Conservation (phyloP, 2,797 vertebrate genomes). For the Chromobotia macracanthus region DNA sequence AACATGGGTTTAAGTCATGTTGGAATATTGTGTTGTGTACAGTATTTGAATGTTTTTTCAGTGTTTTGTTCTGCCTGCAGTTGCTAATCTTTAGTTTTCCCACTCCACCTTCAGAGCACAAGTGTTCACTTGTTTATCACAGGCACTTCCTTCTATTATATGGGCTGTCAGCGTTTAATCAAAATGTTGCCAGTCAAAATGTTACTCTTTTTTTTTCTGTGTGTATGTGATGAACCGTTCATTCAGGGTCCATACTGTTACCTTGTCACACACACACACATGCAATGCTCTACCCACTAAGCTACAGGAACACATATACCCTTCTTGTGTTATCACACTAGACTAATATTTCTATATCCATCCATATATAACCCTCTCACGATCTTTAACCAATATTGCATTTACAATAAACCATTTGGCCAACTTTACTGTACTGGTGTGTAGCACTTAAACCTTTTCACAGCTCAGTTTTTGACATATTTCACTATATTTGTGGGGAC, state of each 20-base stretch:
- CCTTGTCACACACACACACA: not conserved
- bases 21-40: not conserved
- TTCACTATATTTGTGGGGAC: too few species aligned
- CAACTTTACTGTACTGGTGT: too few species aligned
- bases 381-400: too few species aligned
- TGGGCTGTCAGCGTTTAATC: slow-evolving; percentile 3
- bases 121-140: slow-evolving; percentile 11
- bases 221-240: not conserved
- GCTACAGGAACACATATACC: too few species aligned
- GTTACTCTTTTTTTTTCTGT: not conserved
- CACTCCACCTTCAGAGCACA: not conserved
- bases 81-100: slow-evolving; percentile 19
- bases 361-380: too few species aligned
- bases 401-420: too few species aligned
- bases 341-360: too few species aligned
- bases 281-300: too few species aligned
- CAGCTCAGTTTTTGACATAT: too few species aligned
- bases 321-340: too few species aligned
- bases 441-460: too few species aligned
- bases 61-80: not conserved
- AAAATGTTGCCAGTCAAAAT: slow-evolving; percentile 1
- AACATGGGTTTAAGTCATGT: not conserved
- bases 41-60: not conserved
- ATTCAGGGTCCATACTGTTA: not conserved
- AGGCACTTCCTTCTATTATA: slow-evolving; percentile 30